These are phyloP conservation scores for Prosopocoilus inquinatus DNA, from an alignment of 2,888 invertebrate species.

Conservation along the genomic window DNA sequence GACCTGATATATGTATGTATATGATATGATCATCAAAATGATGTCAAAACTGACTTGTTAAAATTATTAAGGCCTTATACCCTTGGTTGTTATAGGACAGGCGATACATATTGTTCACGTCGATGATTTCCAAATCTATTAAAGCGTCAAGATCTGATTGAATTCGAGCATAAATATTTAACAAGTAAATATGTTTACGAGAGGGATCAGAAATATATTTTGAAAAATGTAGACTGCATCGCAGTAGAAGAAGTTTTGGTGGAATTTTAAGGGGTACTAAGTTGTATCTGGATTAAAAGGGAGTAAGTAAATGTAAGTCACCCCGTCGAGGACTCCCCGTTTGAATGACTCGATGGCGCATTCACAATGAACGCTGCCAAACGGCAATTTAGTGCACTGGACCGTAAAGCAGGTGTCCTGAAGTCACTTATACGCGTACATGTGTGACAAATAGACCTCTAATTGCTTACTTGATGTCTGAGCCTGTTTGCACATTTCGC, in stretches of 20 bases:
- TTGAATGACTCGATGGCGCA: slow-evolving; percentile 44
- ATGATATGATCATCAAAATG: no score
- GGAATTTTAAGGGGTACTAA: slow-evolving; percentile 19
- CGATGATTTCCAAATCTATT: no score
- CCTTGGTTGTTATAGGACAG: no score
- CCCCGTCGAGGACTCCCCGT: slow-evolving; percentile 33
- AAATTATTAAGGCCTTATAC: no score
- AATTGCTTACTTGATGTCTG: slow-evolving; percentile 34
- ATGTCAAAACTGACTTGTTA: no score
- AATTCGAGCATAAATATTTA: neutral
- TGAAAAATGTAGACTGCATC: neutral
- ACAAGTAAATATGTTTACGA: neutral
- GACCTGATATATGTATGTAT: no score
- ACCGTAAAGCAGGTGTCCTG: slow-evolving; percentile 50
- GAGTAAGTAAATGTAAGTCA: slow-evolving; percentile 33
- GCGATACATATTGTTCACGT: no score
- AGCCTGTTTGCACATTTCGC: neutral
- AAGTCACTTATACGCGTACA: slow-evolving; percentile 46
- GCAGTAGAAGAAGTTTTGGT: slow-evolving; percentile 6
- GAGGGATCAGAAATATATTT: no score
- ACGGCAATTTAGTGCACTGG: slow-evolving; percentile 50
- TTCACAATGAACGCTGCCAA: slow-evolving; percentile 47
- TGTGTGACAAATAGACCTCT: slow-evolving; percentile 44
- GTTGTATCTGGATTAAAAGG: slow-evolving; percentile 28
- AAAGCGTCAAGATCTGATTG: neutral